Conservation (phyloP, 2,888 invertebrate genomes). For the Tigriopus californicus region DNA sequence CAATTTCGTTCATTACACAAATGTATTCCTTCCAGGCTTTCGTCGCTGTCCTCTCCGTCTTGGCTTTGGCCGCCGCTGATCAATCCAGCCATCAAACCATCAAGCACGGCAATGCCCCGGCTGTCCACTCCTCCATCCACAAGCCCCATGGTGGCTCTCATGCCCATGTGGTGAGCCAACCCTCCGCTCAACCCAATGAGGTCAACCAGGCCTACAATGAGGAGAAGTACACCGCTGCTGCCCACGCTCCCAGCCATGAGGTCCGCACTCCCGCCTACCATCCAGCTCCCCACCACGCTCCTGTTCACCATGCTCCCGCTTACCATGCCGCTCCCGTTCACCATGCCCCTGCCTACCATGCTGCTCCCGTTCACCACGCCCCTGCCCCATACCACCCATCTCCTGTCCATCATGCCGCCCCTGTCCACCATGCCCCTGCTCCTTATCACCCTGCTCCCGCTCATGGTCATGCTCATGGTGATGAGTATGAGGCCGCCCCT, state of each 20-base stretch:
- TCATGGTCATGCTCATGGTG: too few relatives aligned
- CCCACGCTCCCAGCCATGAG: not conserved
- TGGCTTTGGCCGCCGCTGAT: constrained; percentile 9
- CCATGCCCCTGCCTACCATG: too few relatives aligned
- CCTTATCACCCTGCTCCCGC: too few relatives aligned
- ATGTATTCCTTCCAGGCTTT: not conserved
- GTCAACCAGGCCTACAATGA: constrained; percentile 7
- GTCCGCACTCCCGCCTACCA: not conserved
- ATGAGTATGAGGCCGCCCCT: not conserved
- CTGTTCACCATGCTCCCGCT: not conserved
- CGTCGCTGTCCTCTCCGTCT: not conserved
- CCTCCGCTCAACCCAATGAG: not conserved
- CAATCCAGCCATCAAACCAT: constrained; percentile 9
- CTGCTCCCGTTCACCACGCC: constrained; percentile 2
- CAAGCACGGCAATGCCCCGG: constrained; percentile 3
- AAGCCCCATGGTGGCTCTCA: constrained; percentile 1
- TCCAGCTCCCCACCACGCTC: not conserved
- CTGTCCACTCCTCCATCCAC: constrained; percentile 4
- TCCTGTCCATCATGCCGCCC: too few relatives aligned
- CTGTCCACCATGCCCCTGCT: too few relatives aligned
- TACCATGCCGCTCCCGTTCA: too few relatives aligned
- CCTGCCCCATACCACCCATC: too few relatives aligned
- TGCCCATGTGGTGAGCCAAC: constrained; percentile 1
- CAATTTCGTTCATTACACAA: too few relatives aligned
- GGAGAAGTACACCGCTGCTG: constrained; percentile 6